Percentiles rank a stretch among this genome's conserved stretches.
Evolutionary conservation across 2,113 vertebrate species (phyloP).

Genomic region (Hipposideros armiger): DNA sequence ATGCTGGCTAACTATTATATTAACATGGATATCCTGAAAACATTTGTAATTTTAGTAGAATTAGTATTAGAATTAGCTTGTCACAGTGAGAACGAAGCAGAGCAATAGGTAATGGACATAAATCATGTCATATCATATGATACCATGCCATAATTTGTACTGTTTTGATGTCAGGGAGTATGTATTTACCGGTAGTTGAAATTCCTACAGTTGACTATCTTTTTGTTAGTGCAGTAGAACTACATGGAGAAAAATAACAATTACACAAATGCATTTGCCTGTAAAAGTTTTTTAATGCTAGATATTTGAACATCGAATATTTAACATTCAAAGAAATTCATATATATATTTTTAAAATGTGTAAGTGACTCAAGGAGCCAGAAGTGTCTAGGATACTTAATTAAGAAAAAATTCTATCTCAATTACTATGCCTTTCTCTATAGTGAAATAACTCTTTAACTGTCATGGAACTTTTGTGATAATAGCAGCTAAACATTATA

Average conservation of each 20-base stretch:
- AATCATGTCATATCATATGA: not conserved
- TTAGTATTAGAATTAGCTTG: not conserved
- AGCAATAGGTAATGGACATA: not conserved
- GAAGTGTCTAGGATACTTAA: not conserved
- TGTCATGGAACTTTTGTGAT: not conserved
- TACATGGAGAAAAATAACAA: not conserved
- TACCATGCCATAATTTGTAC: not conserved
- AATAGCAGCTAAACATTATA: not conserved
- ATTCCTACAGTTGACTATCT: not conserved
- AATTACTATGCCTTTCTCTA: not conserved
- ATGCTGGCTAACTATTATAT: not conserved
- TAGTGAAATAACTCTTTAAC: constrained; percentile 23
- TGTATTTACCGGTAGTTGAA: not conserved
- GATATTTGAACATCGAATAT: not conserved
- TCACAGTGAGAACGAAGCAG: not conserved
- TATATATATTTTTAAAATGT: not conserved
- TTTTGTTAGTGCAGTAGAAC: not conserved
- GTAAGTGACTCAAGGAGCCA: not conserved
- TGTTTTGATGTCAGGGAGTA: constrained; percentile 18
- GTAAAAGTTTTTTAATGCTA: not conserved
- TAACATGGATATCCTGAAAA: not conserved
- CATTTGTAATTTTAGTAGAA: not conserved
- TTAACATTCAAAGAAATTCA: not conserved
- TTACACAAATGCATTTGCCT: not conserved
- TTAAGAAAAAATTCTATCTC: not conserved